Evolutionary conservation across 2,113 vertebrate genomes (phyloP), one percentile per base, ranked within the genome.

Genomic region (Protobothrops mucrosquamatus): DNA sequence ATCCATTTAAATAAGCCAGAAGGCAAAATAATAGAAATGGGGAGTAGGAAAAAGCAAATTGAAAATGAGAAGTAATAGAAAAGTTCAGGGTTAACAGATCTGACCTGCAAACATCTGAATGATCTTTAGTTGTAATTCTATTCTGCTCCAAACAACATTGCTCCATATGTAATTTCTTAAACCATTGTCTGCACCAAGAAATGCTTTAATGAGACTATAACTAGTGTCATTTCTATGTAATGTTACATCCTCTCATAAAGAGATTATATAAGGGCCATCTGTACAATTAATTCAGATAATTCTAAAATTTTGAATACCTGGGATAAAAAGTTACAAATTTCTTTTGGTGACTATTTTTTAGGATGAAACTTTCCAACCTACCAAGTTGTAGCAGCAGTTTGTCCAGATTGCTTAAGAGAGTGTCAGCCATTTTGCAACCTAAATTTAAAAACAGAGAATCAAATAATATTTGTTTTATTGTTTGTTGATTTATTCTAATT

Each of bases 351-450:
- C 34, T 86, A n/a, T 11, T 93, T 92, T 86, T 48, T 74, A 88
- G n/a, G 34, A 26, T 89, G 34, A 85, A 69, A 48, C 89, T 93
- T 86, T 92, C 92, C 92, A 93, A 94, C 98, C 61, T 97, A 98
- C 98, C 97, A 92, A 98, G 92, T 69, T 98, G 93, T 0, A 97
- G 88, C 90, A 98, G 94, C 93, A 98, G 95, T 94, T 95, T 96
- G 92, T 98, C 97, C 92, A 98, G 95, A 93, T 93, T 95, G 92
- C 29, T 94, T 88, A 96, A 94, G 5, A 97, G 43, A 56, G 52
- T 87, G 89, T 97, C 96, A 92, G 22, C 96, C 98, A 98, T 98
- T 93, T 92, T 95, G 95, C 59, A 91, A 88, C 55, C 97, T 97
- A 91, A 1, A 51, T 89, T 22, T 18, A 95, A 95, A 88, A 89